Conservation (phyloP, 2,888 invertebrate genomes). For the Podabrus alpinus region DNA sequence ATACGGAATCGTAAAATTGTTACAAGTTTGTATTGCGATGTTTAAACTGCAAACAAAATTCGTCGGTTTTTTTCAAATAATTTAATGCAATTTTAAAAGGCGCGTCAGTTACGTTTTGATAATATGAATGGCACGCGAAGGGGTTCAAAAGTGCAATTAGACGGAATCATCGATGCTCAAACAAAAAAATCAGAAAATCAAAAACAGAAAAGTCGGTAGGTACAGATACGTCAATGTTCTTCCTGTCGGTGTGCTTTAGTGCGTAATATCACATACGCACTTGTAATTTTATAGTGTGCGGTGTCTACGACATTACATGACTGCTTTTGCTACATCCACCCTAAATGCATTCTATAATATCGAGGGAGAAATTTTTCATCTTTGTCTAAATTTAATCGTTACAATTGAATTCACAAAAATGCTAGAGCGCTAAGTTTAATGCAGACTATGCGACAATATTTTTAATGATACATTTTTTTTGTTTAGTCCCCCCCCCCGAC, state of each 20-base stretch:
- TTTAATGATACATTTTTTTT: no score
- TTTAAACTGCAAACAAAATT: background rate
- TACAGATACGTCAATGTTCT: background rate
- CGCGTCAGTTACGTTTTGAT: background rate
- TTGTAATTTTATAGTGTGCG: background rate
- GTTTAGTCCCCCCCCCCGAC: no score
- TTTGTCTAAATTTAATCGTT: conserved; percentile 2
- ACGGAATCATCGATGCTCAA: background rate
- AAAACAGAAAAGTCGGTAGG: background rate
- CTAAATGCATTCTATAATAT: conserved; percentile 11
- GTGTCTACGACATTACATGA: background rate
- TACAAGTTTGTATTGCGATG: background rate
- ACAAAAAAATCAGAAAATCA: background rate
- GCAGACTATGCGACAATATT: no score
- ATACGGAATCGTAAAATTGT: background rate
- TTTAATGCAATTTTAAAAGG: background rate
- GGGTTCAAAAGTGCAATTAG: background rate
- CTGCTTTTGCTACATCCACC: conserved; percentile 13
- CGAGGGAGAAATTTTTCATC: conserved; percentile 13
- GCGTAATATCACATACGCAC: conserved; percentile 13
- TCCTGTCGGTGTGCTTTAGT: conserved; percentile 1
- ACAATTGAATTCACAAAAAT: background rate
- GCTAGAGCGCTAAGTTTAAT: background rate
- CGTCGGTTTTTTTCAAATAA: background rate
- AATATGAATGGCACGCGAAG: background rate